Base-by-base conservation (phyloP, 2,888 invertebrate species). In the Dynastes grantii region DNA sequence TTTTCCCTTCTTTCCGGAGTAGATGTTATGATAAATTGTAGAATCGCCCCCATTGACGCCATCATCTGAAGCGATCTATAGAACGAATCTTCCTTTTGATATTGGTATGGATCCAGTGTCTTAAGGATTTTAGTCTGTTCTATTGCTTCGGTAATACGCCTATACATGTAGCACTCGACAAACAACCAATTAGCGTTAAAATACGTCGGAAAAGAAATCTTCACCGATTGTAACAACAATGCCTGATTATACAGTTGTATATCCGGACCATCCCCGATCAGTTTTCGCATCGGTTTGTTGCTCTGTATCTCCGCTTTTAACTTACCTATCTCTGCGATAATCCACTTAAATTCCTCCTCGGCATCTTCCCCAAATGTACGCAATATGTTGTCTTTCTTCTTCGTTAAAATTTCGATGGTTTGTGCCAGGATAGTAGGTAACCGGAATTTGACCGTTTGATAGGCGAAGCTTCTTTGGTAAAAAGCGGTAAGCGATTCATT, bases 161-260 rank as follows among this genome's bases (percentile, higher is more conserved):
- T 90, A 83, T 98, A 99, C 89, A 98, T 92, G 87, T 97, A 98
- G 86, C 97, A 97, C 88, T 99, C 99, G 0, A 94, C 92, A 85
- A 96, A 95, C 0, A 99, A 90, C 98, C 98, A 99, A 0, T 93
- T 90, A 37, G 94, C 92, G 13, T 92, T 92, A 86, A 95, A 99
- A 0, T 90, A 87, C 2, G 85, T 82, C 68, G 83, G 83, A 9
- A 85, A 85, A 45, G 86, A 84, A 68, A 83, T 81, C 13, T 83
- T 80, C 11, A 85, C 81, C 27, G 76, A 53, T 79, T 85, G 86
- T 85, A 92, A 86, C 13, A 87, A 85, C 61, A 95, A 87, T 84
- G 92, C 94, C 1, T 90, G 83, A 87, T 97, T 97, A 94, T 97
- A 97, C 68, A 90, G 86, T 6, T 87, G 83, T 0, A 91, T 90